Evolutionary conservation across 2,113 vertebrate species (phyloP).

Genomic region (Ginglymostoma cirratum): DNA sequence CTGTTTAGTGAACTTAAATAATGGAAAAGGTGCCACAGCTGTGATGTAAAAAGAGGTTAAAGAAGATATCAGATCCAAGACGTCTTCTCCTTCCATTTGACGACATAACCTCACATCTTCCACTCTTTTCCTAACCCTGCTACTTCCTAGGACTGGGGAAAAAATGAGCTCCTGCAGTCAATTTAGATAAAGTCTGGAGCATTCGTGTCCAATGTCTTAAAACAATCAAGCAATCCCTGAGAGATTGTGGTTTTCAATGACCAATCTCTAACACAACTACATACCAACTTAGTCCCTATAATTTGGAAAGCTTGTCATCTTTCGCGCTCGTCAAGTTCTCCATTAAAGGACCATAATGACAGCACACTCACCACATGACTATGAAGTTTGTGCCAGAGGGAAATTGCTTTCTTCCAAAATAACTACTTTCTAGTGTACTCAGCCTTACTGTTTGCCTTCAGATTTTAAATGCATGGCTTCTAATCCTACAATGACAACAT

Average conservation of each 20-base stretch:
- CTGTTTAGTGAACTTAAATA: neutral
- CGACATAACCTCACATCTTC: neutral
- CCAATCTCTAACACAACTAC: neutral
- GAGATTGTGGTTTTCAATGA: neutral
- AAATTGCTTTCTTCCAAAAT: neutral
- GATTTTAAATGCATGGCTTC: neutral
- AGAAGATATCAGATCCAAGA: neutral
- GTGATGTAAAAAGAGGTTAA: neutral
- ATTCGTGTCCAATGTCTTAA: neutral
- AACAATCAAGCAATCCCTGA: neutral
- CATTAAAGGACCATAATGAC: neutral
- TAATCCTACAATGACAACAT: neutral
- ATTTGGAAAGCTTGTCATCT: neutral
- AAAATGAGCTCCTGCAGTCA: neutral
- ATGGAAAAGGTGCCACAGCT: neutral
- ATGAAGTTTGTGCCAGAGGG: neutral
- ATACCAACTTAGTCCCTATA: neutral
- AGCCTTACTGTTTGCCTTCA: neutral
- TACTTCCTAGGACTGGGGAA: neutral
- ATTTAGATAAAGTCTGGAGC: neutral
- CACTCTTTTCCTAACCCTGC: neutral
- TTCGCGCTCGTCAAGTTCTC: neutral
- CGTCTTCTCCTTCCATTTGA: neutral
- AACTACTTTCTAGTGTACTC: neutral
- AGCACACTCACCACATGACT: neutral